These are phyloP conservation scores for Steinernema carpocapsae DNA, from an alignment of 2,888 invertebrate genomes.

Conservation along the genomic window DNA sequence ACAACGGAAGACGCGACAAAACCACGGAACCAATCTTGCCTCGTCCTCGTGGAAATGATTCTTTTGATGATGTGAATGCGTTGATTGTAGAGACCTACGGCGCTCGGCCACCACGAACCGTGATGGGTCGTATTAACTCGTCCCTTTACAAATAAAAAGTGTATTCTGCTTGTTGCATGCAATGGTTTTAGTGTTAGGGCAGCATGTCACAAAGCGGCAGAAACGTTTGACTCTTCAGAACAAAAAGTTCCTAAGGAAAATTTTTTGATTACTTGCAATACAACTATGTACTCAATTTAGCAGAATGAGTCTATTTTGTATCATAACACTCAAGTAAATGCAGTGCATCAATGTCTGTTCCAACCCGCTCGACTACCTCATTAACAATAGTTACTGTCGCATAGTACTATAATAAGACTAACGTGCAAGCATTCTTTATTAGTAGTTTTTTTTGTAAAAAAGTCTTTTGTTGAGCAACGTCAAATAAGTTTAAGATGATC, in stretches of 20 bases:
- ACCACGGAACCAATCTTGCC: slow-evolving; percentile 6
- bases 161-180: no score
- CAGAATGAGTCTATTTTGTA: no score
- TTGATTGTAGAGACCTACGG: slow-evolving; percentile 53
- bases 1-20: not conserved
- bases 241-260: no score
- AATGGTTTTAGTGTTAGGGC: no score
- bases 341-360: no score
- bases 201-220: no score
- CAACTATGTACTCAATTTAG: no score
- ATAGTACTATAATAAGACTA: slow-evolving; percentile 44
- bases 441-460: not conserved
- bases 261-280: no score
- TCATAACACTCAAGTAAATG: no score
- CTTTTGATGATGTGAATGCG: slow-evolving; percentile 48
- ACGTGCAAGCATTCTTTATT: not conserved
- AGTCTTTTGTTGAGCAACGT: slow-evolving; percentile 12
- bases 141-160: no score
- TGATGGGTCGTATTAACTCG: not conserved
- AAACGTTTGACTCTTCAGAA: no score
- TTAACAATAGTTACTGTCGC: slow-evolving; percentile 27
- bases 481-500: not conserved
- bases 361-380: no score
- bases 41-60: slow-evolving; percentile 25
- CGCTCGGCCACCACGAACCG: slow-evolving; percentile 35